These are phyloP conservation scores for Perca fluviatilis DNA, from an alignment of 2,113 vertebrate species.

Conservation along the genomic window DNA sequence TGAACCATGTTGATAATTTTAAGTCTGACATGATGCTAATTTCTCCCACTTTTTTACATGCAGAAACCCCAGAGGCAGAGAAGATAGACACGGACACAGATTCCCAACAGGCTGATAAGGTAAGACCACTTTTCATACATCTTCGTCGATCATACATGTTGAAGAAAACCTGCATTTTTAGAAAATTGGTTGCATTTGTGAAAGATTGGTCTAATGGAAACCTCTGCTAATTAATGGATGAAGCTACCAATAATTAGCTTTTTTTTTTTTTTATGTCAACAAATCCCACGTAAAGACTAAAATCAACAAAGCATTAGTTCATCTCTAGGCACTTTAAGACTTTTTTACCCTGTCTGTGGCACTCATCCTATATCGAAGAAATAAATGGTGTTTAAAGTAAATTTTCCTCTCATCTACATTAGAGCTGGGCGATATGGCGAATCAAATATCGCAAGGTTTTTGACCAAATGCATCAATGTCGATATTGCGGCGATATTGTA, in stretches of 20 bases:
- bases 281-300: not conserved
- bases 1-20: not conserved
- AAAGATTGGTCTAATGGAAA: not conserved
- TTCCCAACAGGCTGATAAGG: conserved; percentile 92
- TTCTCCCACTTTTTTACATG: conserved; percentile 53
- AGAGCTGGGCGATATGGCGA: no score
- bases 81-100: conserved; percentile 94
- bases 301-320: not conserved
- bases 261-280: not conserved
- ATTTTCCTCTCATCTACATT: not conserved
- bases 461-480: no score
- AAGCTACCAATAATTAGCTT: not conserved
- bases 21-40: not conserved
- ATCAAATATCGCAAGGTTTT: no score
- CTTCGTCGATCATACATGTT: not conserved
- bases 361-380: not conserved
- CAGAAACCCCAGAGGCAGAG: conserved; percentile 90
- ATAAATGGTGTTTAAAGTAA: not conserved
- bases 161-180: not conserved
- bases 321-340: not conserved
- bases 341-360: not conserved
- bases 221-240: not conserved
- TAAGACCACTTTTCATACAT: conserved; percentile 56
- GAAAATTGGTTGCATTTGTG: not conserved
- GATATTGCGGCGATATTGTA: no score